Percentiles rank a stretch among this genome's conserved stretches.
phyloP scores from a whole-genome alignment of 2,888 invertebrate genomes.

The Caenorhabditis becei region DNA sequence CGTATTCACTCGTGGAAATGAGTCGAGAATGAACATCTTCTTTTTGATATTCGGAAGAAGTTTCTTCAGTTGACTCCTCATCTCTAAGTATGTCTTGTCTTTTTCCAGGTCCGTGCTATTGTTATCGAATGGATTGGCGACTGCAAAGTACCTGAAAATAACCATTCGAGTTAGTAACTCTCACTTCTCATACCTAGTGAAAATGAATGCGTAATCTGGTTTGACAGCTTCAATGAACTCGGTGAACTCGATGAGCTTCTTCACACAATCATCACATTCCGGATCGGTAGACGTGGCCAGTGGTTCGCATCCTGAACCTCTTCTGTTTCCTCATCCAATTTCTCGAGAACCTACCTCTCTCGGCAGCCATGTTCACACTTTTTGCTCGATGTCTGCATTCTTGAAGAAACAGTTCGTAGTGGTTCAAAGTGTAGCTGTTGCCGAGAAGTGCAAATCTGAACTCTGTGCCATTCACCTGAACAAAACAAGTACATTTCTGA shows the following conservation, averaged over 20 bases:
- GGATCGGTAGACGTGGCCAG: constrained; percentile 21
- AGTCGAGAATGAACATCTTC: constrained; percentile 47
- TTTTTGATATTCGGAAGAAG: constrained; percentile 47
- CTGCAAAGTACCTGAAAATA: constrained; percentile 25
- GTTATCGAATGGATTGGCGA: constrained; percentile 23
- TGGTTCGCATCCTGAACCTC: constrained; percentile 27
- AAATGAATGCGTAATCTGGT: constrained; percentile 46
- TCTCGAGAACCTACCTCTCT: constrained; percentile 11
- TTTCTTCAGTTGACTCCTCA: constrained; percentile 46
- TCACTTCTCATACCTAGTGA: constrained; percentile 15
- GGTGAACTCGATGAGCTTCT: constrained; percentile 21
- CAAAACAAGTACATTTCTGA: too few relatives aligned
- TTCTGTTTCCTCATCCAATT: not conserved
- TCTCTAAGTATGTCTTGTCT: constrained; percentile 28
- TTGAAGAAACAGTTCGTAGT: constrained; percentile 54
- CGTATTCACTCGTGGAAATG: constrained; percentile 29
- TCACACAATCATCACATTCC: constrained; percentile 1
- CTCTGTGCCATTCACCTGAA: constrained; percentile 40
- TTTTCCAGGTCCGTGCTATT: constrained; percentile 23
- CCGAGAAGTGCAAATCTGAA: constrained; percentile 55
- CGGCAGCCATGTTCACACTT: constrained; percentile 28
- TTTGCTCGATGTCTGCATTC: constrained; percentile 40
- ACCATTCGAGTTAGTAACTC: not conserved
- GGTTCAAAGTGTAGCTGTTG: constrained; percentile 61
- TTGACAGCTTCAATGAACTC: constrained; percentile 34